phyloP scores from a whole-genome alignment of 2,888 invertebrate species.

The Myopa testacea region DNA sequence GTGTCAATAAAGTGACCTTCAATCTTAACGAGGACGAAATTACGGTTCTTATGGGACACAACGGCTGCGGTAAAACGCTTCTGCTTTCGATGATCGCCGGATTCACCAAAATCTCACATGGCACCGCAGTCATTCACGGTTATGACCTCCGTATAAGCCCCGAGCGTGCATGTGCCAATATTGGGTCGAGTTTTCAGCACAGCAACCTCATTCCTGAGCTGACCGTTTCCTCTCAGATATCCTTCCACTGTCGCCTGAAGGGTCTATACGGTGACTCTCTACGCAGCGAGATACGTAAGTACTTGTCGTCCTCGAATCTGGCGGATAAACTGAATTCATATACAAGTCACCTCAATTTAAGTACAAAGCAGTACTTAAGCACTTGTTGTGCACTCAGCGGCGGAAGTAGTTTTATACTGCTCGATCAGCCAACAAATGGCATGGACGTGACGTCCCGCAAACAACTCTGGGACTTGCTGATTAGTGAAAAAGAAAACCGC shows the following conservation, averaged over 20 bases:
- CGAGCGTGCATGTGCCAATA: conserved; percentile 72
- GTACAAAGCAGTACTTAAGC: conserved; percentile 78
- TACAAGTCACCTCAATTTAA: conserved; percentile 74
- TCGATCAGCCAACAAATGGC: conserved; percentile 84
- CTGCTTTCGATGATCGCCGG: conserved; percentile 91
- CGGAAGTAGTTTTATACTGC: conserved; percentile 76
- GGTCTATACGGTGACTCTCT: conserved; percentile 70
- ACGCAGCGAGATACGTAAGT: conserved; percentile 72
- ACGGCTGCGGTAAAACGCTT: conserved; percentile 86
- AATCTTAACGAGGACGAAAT: conserved; percentile 79
- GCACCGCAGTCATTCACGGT: conserved; percentile 77
- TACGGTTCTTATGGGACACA: conserved; percentile 78
- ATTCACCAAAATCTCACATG: conserved; percentile 75
- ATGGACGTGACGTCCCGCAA: conserved; percentile 84
- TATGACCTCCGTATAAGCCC: conserved; percentile 75
- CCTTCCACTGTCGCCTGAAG: conserved; percentile 81
- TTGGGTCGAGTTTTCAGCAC: conserved; percentile 85
- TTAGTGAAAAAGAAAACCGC: conserved; percentile 76
- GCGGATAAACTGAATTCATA: conserved; percentile 72
- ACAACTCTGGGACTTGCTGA: conserved; percentile 82
- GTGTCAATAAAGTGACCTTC: conserved; percentile 75
- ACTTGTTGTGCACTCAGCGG: conserved; percentile 81
- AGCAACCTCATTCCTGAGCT: conserved; percentile 73
- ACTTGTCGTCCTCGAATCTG: conserved; percentile 74
- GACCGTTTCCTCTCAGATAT: conserved; percentile 83